Conservation (phyloP, 2,113 vertebrate species). For the Istiophorus platypterus region DNA sequence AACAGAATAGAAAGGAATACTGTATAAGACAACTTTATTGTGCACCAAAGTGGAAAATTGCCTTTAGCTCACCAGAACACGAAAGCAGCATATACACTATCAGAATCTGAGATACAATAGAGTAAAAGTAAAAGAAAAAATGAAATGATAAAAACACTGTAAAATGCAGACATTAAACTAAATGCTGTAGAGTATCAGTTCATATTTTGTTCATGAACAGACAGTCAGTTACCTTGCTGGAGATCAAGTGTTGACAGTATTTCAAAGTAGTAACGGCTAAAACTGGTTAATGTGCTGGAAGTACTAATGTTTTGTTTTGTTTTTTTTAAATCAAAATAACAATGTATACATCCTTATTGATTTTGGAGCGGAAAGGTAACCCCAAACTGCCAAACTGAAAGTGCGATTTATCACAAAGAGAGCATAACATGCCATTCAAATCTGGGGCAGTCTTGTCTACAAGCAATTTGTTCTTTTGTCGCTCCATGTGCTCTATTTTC, state of each 20-base stretch:
- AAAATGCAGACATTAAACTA: neutral
- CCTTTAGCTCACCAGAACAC: neutral
- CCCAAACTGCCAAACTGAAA: conserved; percentile 66
- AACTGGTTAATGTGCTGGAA: neutral
- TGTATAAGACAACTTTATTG: neutral
- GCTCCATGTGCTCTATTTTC: conserved; percentile 78
- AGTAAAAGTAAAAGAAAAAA: neutral
- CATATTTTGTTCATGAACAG: neutral
- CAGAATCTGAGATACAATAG: neutral
- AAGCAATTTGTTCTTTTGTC: conserved; percentile 81
- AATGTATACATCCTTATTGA: conserved; percentile 8
- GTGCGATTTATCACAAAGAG: conserved; percentile 61
- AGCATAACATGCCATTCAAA: conserved; percentile 76
- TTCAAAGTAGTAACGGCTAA: neutral
- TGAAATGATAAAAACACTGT: neutral
- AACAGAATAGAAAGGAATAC: neutral
- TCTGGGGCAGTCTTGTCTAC: conserved; percentile 76
- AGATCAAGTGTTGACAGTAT: conserved; percentile 7
- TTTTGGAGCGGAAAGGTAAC: conserved; percentile 51
- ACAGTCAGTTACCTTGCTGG: neutral
- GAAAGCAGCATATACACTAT: neutral
- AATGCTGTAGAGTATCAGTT: neutral
- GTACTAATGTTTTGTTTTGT: conserved; percentile 13
- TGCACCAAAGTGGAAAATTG: neutral
- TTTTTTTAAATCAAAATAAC: conserved; percentile 31